A percentile compares a stretch with the other conserved stretches of the same genome.
Conservation (phyloP, 1,140 invertebrate genomes). For the Phymorhynchus buccinoides region DNA sequence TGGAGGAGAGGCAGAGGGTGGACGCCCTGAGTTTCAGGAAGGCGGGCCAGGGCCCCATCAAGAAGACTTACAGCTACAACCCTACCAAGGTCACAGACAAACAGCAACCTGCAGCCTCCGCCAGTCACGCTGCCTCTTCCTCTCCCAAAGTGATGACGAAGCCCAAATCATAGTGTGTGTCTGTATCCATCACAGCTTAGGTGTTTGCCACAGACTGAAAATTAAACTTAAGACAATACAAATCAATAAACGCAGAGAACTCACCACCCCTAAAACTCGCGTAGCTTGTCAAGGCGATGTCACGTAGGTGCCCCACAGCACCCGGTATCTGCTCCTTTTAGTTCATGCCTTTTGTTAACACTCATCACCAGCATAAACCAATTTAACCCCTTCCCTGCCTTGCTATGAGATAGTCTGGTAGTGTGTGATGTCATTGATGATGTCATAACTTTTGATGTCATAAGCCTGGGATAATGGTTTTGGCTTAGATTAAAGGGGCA, state of each 20-base stretch:
- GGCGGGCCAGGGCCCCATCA: slow-evolving; percentile 87
- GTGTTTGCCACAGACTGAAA: too few relatives aligned
- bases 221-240: background rate
- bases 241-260: background rate
- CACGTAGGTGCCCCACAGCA: background rate
- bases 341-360: too few relatives aligned
- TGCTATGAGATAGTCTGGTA: too few relatives aligned
- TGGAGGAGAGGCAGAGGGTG: slow-evolving; percentile 83
- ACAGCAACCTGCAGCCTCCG: background rate
- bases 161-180: slow-evolving; percentile 21
- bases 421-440: too few relatives aligned
- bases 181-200: too few relatives aligned
- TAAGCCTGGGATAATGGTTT: too few relatives aligned
- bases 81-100: too few relatives aligned
- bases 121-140: background rate
- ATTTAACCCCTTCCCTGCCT: too few relatives aligned
- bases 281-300: background rate
- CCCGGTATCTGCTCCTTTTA: too few relatives aligned
- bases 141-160: slow-evolving; percentile 28
- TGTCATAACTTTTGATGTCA: too few relatives aligned
- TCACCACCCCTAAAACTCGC: background rate
- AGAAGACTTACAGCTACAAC: slow-evolving; percentile 90
- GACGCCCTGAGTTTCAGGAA: slow-evolving; percentile 86
- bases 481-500: too few relatives aligned
- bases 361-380: too few relatives aligned